These are phyloP conservation scores for Rhagoletis zephyria DNA, from an alignment of 1,140 invertebrate genomes.

Conservation along the genomic window DNA sequence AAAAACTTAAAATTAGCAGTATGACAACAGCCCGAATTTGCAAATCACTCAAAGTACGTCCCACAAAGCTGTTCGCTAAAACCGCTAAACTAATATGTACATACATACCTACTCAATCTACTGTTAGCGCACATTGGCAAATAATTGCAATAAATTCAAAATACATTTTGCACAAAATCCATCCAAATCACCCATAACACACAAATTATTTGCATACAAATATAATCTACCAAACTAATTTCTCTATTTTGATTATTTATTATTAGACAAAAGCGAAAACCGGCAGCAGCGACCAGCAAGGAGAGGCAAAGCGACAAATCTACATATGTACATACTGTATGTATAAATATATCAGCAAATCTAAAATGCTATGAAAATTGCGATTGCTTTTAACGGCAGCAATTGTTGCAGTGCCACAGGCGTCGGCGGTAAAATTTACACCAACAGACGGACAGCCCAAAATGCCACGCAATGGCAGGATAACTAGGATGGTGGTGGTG, in stretches of 20 bases:
- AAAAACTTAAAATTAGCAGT: too few species aligned
- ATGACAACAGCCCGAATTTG: too few species aligned
- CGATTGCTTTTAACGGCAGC: not conserved
- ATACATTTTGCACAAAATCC: not conserved
- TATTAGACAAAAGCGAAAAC: constrained; percentile 24
- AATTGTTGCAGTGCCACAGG: constrained; percentile 24
- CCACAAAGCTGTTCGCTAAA: too few species aligned
- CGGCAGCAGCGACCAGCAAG: not conserved
- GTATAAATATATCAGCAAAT: not conserved
- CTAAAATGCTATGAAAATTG: constrained; percentile 28
- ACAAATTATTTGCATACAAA: constrained; percentile 38
- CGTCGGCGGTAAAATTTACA: not conserved
- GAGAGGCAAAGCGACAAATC: not conserved
- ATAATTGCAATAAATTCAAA: constrained; percentile 27
- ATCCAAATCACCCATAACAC: not conserved
- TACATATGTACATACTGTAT: not conserved
- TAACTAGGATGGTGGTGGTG: not conserved
- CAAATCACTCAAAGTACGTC: too few species aligned
- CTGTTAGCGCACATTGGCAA: not conserved
- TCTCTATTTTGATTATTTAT: constrained; percentile 49
- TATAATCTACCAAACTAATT: constrained; percentile 34
- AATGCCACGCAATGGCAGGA: not conserved
- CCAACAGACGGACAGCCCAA: not conserved
- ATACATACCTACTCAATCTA: too few species aligned
- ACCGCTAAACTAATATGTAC: not conserved